Conservation (phyloP, 2,113 vertebrate genomes). For the Verasper variegatus region DNA sequence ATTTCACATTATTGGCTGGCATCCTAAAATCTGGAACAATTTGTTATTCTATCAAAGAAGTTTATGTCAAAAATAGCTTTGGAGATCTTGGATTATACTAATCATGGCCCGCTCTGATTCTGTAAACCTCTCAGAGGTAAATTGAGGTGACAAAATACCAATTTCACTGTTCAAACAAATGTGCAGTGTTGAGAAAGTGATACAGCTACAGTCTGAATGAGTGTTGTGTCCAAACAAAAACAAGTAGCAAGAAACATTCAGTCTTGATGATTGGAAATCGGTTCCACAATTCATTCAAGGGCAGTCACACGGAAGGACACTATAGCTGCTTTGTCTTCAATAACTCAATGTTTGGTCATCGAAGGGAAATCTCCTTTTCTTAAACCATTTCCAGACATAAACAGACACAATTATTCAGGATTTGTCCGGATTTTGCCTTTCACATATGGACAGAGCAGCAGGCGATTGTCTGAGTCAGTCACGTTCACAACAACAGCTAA, state of each 20-base stretch:
- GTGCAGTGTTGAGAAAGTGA: slow-evolving; percentile 28
- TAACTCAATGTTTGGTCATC: not conserved
- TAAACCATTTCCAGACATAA: too few relatives aligned
- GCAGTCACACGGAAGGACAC: slow-evolving; percentile 9
- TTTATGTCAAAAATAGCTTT: not conserved
- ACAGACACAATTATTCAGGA: too few relatives aligned
- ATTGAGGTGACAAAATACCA: slow-evolving; percentile 49
- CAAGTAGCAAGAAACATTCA: slow-evolving; percentile 37
- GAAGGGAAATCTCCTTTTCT: too few relatives aligned
- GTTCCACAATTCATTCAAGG: slow-evolving; percentile 21
- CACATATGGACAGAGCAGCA: too few relatives aligned
- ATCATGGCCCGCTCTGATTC: slow-evolving; percentile 14
- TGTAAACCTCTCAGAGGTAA: slow-evolving; percentile 34
- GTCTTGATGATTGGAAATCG: slow-evolving; percentile 17
- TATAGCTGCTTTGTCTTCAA: not conserved
- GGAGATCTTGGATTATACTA: not conserved
- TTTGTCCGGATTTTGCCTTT: too few relatives aligned
- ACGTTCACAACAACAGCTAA: too few relatives aligned
- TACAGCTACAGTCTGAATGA: slow-evolving; percentile 19
- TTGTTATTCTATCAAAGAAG: too few relatives aligned
- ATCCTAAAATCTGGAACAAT: too few relatives aligned
- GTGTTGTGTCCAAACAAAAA: slow-evolving; percentile 48
- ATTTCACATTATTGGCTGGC: too few relatives aligned
- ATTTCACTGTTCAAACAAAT: slow-evolving; percentile 61
- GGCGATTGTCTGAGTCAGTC: too few relatives aligned